phyloP scores from a whole-genome alignment of 2,797 vertebrate species.

The Bufotes viridis region DNA sequence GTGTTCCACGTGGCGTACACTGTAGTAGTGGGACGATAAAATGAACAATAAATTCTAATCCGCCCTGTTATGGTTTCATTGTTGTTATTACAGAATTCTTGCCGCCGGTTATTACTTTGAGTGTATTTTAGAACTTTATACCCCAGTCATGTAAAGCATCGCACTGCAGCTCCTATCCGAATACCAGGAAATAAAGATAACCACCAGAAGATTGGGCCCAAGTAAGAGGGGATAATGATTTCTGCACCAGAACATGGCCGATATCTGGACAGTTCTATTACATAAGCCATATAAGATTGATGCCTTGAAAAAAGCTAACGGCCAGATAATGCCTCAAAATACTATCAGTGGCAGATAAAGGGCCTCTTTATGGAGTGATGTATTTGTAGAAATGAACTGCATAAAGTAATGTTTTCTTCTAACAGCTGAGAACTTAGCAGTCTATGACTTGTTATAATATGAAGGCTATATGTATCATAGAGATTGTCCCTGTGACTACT shows the following conservation, averaged over 20 bases:
- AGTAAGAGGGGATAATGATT: constrained; percentile 1
- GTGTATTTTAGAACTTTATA: constrained; percentile 15
- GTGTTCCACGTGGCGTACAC: background rate
- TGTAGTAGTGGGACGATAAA: constrained; percentile 4
- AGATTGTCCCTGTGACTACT: background rate
- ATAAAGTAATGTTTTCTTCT: constrained; percentile 20
- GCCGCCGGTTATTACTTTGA: constrained; percentile 17
- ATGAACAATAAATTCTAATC: constrained; percentile 28
- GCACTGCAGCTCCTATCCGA: constrained; percentile 16
- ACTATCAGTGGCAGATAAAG: constrained; percentile 20
- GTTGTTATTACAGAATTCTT: constrained; percentile 32
- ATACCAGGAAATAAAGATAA: constrained; percentile 27
- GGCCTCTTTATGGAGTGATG: constrained; percentile 21
- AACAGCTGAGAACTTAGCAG: background rate
- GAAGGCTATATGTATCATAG: background rate
- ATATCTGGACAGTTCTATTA: background rate
- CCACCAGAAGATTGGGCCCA: background rate
- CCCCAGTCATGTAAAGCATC: background rate
- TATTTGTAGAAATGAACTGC: constrained; percentile 34
- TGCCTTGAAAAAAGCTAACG: constrained; percentile 18
- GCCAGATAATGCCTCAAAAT: constrained; percentile 31
- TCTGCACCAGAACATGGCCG: too few relatives aligned
- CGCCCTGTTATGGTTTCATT: constrained; percentile 21
- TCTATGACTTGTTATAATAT: background rate
- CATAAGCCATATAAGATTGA: constrained; percentile 8